Evolutionary conservation across 1,140 invertebrate genomes (phyloP).

Genomic region (Sarcophaga peregrina): DNA sequence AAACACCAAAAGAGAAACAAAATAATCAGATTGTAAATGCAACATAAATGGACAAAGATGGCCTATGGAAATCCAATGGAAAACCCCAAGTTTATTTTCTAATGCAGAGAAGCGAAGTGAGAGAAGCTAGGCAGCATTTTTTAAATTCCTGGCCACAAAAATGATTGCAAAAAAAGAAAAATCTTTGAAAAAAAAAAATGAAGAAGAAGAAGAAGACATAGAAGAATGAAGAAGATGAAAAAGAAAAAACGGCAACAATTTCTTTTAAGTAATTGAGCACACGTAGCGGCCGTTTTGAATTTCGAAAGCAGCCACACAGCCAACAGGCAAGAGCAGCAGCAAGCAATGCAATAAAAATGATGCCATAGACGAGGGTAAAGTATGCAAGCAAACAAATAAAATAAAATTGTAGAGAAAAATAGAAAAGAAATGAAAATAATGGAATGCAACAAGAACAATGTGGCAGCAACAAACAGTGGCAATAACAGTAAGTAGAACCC

Average conservation of each 20-base stretch:
- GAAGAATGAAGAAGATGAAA: neutral
- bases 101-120: neutral
- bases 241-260: neutral
- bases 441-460: neutral
- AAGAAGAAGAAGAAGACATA: neutral
- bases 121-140: neutral
- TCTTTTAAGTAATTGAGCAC: conserved; percentile 16
- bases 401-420: neutral
- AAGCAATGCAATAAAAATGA: conserved; percentile 1
- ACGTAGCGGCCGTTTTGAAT: conserved; percentile 1
- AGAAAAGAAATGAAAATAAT: neutral
- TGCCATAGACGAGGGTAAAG: neutral
- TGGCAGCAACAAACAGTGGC: no score
- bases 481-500: no score
- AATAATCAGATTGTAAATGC: conserved; percentile 2
- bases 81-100: neutral
- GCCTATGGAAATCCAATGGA: neutral
- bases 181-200: no score
- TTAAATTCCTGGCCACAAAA: conserved; percentile 1
- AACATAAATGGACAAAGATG: neutral
- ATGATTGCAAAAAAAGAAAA: neutral
- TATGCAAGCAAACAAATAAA: neutral
- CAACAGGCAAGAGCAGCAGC: neutral
- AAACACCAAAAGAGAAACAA: neutral
- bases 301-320: no score